These are phyloP conservation scores for Carapus acus DNA, from an alignment of 2,797 vertebrate genomes.

Conservation along the genomic window DNA sequence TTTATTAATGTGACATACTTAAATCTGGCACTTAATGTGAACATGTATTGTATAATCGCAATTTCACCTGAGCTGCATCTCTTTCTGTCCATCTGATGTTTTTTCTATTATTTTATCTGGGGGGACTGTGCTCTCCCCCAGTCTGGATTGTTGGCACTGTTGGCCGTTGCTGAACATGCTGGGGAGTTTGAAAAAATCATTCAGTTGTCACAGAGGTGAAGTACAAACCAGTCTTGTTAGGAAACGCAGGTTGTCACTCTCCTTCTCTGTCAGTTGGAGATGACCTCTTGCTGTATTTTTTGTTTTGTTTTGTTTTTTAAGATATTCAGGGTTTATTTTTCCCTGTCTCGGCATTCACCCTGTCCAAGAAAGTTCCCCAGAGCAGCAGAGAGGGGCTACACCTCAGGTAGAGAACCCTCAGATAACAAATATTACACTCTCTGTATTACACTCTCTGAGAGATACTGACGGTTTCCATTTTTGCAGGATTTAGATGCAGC, in stretches of 20 bases:
- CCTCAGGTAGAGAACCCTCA: constrained; percentile 69
- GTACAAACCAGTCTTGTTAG: not conserved
- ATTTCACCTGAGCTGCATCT: no score
- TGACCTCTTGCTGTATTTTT: no score
- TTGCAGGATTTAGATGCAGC: constrained; percentile 86
- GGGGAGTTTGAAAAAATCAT: constrained; percentile 88
- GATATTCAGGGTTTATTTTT: constrained; percentile 81
- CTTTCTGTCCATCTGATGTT: no score
- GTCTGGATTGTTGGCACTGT: constrained; percentile 78
- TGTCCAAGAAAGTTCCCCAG: constrained; percentile 74
- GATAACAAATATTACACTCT: no score
- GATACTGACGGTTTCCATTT: not conserved
- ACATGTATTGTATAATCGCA: no score
- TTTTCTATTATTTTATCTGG: not conserved
- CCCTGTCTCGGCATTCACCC: constrained; percentile 92
- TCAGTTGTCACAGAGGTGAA: constrained; percentile 81
- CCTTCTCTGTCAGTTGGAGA: not conserved
- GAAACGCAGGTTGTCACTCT: not conserved
- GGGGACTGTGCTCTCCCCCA: no score
- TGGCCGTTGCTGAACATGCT: constrained; percentile 85
- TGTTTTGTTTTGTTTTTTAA: constrained; percentile 38
- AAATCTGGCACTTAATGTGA: no score
- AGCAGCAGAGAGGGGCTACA: constrained; percentile 74
- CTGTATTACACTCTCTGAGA: not conserved
- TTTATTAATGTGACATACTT: no score